Percentiles rank a stretch among this genome's conserved stretches.
These are phyloP conservation scores for Leiothrix lutea DNA, from an alignment of 2,113 vertebrate genomes.

Conservation along the genomic window DNA sequence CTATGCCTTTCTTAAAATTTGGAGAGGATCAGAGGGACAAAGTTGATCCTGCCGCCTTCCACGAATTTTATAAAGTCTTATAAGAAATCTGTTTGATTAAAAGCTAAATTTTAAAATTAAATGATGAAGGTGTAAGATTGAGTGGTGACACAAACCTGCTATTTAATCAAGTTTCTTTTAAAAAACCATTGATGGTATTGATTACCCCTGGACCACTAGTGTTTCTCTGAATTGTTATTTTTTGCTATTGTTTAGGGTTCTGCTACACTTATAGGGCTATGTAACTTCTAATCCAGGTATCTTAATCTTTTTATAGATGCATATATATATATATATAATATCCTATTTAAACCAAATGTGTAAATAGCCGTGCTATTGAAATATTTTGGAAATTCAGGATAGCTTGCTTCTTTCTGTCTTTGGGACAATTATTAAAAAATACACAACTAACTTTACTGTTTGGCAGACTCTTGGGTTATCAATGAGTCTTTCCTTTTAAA, in stretches of 20 bases:
- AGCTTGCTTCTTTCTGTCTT: background rate
- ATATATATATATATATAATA: background rate
- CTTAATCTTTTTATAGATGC: constrained; percentile 22
- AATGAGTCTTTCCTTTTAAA: background rate
- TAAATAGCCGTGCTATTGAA: constrained; percentile 8
- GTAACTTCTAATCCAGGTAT: constrained; percentile 47
- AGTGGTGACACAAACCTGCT: background rate
- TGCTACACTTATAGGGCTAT: constrained; percentile 15
- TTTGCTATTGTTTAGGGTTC: constrained; percentile 21
- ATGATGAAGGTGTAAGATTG: background rate
- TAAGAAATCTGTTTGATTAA: background rate
- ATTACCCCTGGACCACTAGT: background rate
- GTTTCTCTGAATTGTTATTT: background rate
- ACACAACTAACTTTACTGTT: background rate
- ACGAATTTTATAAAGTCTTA: constrained; percentile 40
- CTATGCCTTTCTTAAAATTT: constrained; percentile 67
- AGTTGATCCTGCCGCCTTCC: constrained; percentile 28
- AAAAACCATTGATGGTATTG: background rate
- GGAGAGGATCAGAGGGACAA: background rate
- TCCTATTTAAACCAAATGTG: constrained; percentile 47
- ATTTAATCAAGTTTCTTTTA: background rate
- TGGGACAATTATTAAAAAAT: background rate
- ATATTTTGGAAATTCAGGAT: background rate
- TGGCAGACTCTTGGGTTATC: background rate
- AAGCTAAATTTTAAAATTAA: background rate